These are phyloP conservation scores for Andrena camellia DNA, from an alignment of 2,888 invertebrate genomes.

Conservation along the genomic window DNA sequence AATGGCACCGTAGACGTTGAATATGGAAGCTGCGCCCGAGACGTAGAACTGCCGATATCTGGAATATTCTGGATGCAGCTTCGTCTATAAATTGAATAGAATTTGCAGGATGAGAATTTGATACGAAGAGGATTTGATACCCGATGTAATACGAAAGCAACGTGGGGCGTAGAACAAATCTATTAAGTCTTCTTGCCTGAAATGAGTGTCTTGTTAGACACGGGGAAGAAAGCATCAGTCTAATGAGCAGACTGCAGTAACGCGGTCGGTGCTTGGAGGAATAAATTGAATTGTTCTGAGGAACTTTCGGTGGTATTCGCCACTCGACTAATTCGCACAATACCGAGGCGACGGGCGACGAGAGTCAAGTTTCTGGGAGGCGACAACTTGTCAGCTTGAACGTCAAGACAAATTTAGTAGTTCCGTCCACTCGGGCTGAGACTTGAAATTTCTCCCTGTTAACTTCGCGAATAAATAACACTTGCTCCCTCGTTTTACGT, in stretches of 20 bases:
- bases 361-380: constrained; percentile 14
- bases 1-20: not conserved
- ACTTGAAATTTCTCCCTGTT: not conserved
- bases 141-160: too few species aligned
- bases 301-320: constrained; percentile 17
- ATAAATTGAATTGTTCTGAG: constrained; percentile 22
- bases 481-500: not conserved
- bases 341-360: constrained; percentile 3
- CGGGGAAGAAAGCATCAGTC: not conserved
- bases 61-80: too few species aligned
- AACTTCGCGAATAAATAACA: constrained; percentile 10
- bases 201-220: too few species aligned
- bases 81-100: too few species aligned
- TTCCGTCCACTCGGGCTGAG: constrained; percentile 16
- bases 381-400: constrained; percentile 8
- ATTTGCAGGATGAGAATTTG: too few species aligned
- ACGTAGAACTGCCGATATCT: too few species aligned
- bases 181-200: too few species aligned
- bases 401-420: constrained; percentile 17
- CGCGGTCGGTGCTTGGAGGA: not conserved
- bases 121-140: too few species aligned
- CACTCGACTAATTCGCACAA: constrained; percentile 25
- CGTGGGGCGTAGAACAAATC: too few species aligned
- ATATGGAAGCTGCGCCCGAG: not conserved
- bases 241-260: constrained; percentile 17